Conservation (phyloP, 2,797 vertebrate species). For the Bucorvus abyssinicus region DNA sequence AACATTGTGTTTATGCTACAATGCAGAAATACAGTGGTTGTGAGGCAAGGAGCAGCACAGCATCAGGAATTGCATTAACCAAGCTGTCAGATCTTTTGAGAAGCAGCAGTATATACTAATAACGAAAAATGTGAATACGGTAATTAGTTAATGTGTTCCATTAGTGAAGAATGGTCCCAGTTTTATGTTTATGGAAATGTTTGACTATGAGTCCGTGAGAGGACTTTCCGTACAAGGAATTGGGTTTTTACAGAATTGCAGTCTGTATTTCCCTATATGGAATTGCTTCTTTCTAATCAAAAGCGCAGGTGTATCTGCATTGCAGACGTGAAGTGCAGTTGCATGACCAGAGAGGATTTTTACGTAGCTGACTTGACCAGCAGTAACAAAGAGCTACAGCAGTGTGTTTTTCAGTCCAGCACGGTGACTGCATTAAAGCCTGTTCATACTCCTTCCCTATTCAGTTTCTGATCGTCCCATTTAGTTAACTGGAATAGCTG, state of each 20-base stretch:
- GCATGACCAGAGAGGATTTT: background rate
- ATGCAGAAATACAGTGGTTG: background rate
- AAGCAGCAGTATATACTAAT: background rate
- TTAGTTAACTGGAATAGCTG: background rate
- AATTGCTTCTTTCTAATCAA: background rate
- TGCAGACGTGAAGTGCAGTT: background rate
- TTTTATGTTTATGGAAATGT: background rate
- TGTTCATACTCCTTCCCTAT: background rate
- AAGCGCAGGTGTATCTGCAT: background rate
- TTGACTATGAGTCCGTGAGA: background rate
- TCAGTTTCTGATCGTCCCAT: background rate
- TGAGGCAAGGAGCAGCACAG: background rate
- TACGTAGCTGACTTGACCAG: background rate
- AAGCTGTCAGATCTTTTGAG: background rate
- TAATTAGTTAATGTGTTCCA: background rate
- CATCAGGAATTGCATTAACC: conserved; percentile 10
- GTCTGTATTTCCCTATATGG: background rate
- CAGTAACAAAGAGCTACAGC: background rate
- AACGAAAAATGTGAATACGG: background rate
- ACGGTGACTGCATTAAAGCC: background rate
- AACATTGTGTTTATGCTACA: conserved; percentile 6
- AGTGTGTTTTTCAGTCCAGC: background rate
- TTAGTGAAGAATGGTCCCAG: background rate
- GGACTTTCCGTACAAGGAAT: background rate
- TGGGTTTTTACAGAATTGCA: background rate